Percentiles rank a stretch among this genome's conserved stretches.
phyloP scores from a whole-genome alignment of 2,113 vertebrate genomes.

The Labeo rohita region DNA sequence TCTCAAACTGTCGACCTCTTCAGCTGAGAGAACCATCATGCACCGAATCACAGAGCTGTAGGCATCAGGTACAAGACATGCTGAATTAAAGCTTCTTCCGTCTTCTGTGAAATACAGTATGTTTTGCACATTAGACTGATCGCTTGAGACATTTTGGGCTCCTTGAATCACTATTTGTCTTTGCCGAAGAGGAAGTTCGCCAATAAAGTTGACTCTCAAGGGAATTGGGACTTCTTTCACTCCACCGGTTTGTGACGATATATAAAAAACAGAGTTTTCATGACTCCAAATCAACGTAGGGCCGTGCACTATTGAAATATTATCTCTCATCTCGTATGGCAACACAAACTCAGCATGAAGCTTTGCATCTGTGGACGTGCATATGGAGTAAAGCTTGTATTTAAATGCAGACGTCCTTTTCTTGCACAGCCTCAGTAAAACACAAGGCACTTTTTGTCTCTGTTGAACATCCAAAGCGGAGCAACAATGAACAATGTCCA shows the following conservation, averaged over 20 bases:
- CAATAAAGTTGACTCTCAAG: constrained; percentile 77
- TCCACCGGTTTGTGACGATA: constrained; percentile 67
- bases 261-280: constrained; percentile 71
- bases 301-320: constrained; percentile 78
- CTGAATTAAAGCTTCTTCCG: constrained; percentile 69
- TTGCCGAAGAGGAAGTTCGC: constrained; percentile 72
- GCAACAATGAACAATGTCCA: constrained; percentile 76
- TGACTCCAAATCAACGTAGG: constrained; percentile 86
- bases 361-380: constrained; percentile 73
- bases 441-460: constrained; percentile 76
- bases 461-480: constrained; percentile 74
- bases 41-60: constrained; percentile 80
- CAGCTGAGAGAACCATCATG: constrained; percentile 71
- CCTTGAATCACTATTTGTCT: constrained; percentile 80
- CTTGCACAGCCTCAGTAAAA: constrained; percentile 75
- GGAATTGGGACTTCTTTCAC: constrained; percentile 75
- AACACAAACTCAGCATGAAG: constrained; percentile 77
- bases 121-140: constrained; percentile 59
- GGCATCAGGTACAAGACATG: constrained; percentile 79
- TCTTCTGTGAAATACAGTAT: constrained; percentile 74
- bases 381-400: constrained; percentile 81
- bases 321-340: constrained; percentile 75
- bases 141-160: constrained; percentile 45
- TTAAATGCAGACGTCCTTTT: constrained; percentile 62
- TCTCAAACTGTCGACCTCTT: constrained; percentile 64